phyloP scores from a whole-genome alignment of 1,140 invertebrate species.

The Cataglyphis hispanica region DNA sequence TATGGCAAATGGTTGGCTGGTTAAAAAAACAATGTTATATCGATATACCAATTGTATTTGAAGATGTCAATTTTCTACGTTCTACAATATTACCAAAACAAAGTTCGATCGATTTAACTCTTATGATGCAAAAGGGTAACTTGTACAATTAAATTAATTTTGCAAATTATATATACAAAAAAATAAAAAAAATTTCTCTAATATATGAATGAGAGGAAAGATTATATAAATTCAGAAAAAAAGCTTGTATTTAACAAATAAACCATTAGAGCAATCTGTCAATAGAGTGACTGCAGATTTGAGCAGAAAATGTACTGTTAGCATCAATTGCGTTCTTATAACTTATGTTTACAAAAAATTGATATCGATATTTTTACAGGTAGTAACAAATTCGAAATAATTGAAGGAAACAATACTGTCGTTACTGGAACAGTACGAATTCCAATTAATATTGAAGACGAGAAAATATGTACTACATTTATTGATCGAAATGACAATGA shows the following conservation, averaged over 20 bases:
- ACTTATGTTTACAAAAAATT: not conserved
- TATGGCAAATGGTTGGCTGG: too few relatives aligned
- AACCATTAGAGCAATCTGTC: too few relatives aligned
- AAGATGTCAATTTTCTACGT: slow-evolving; percentile 87
- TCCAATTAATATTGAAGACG: slow-evolving; percentile 81
- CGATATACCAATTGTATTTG: too few relatives aligned
- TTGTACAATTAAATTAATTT: not conserved
- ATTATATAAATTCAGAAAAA: too few relatives aligned
- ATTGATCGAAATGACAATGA: slow-evolving; percentile 39
- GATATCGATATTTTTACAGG: slow-evolving; percentile 58
- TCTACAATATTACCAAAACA: slow-evolving; percentile 93
- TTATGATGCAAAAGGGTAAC: slow-evolving; percentile 92
- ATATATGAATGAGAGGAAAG: too few relatives aligned
- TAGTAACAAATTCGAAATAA: slow-evolving; percentile 86
- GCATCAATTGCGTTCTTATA: too few relatives aligned
- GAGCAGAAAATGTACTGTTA: too few relatives aligned
- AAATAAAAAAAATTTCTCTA: too few relatives aligned
- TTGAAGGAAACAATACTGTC: slow-evolving; percentile 92
- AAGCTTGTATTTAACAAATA: too few relatives aligned
- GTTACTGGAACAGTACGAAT: slow-evolving; percentile 91
- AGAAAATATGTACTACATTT: slow-evolving; percentile 76
- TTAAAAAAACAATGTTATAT: too few relatives aligned
- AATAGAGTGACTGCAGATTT: too few relatives aligned
- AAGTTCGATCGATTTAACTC: slow-evolving; percentile 90
- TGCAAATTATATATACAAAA: not conserved